Conservation (phyloP, 2,888 invertebrate genomes). For the Epicampocera succincta region DNA sequence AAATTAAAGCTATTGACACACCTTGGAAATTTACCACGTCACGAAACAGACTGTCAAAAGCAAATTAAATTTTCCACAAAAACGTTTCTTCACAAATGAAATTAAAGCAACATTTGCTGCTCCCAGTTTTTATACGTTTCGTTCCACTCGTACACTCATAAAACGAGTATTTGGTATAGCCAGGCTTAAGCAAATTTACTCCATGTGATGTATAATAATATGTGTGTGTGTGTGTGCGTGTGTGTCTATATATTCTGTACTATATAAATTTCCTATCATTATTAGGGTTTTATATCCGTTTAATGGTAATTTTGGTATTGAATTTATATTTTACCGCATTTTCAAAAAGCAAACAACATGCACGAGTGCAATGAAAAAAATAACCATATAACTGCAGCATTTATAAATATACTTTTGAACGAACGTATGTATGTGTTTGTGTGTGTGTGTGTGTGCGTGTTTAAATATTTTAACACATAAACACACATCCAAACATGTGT, state of each 20-base stretch:
- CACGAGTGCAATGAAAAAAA: background rate
- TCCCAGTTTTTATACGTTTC: constrained; percentile 46
- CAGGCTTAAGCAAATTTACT: background rate
- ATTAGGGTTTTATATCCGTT: constrained; percentile 56
- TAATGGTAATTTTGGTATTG: constrained; percentile 61
- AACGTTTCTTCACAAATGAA: constrained; percentile 26
- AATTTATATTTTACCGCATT: constrained; percentile 70
- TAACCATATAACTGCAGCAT: constrained; percentile 62
- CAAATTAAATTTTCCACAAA: constrained; percentile 44
- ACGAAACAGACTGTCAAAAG: constrained; percentile 29
- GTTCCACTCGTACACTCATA: background rate
- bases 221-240: background rate
- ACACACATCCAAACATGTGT: background rate
- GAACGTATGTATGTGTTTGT: constrained; percentile 3
- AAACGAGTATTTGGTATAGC: background rate
- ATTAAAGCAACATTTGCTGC: constrained; percentile 38
- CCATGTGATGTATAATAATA: no score
- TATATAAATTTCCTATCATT: constrained; percentile 60
- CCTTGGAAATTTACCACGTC: constrained; percentile 25
- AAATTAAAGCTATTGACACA: constrained; percentile 41
- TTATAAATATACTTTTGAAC: constrained; percentile 6
- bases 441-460: no score
- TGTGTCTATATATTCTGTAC: constrained; percentile 10
- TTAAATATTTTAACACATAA: no score
- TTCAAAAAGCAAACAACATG: constrained; percentile 26